Percentiles rank a stretch among this genome's conserved stretches.
Evolutionary conservation across 2,888 invertebrate species (phyloP).

Genomic region (Chouioia cunea): DNA sequence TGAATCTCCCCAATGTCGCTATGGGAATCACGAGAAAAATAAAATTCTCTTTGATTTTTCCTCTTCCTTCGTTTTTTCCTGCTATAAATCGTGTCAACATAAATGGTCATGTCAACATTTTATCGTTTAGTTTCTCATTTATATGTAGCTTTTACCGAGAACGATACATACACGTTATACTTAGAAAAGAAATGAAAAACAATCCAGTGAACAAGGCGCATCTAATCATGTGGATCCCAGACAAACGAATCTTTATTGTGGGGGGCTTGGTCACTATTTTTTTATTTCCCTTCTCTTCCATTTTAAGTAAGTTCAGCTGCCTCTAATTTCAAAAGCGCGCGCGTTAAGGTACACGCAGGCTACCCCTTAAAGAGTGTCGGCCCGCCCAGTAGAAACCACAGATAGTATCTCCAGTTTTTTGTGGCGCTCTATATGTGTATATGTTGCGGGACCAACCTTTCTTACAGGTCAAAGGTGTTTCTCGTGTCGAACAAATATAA

Average conservation of each 20-base stretch:
- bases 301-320: slow-evolving; percentile 32
- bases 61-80: background rate
- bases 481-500: slow-evolving; percentile 18
- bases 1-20: background rate
- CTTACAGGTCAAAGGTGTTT: slow-evolving; percentile 45
- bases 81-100: slow-evolving; percentile 16
- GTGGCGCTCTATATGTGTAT: background rate
- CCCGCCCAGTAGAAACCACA: slow-evolving; percentile 45
- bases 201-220: slow-evolving; percentile 9
- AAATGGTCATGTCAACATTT: slow-evolving; percentile 11
- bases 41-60: background rate
- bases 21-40: background rate
- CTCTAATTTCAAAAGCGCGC: background rate
- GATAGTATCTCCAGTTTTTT: slow-evolving; percentile 34
- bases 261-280: slow-evolving; percentile 5
- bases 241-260: slow-evolving; percentile 30
- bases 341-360: slow-evolving; percentile 4
- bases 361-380: slow-evolving; percentile 30
- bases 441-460: slow-evolving; percentile 14
- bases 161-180: background rate
- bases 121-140: too few species aligned
- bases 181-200: background rate
- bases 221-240: slow-evolving; percentile 19
- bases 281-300: background rate
- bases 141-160: too few species aligned